These are phyloP conservation scores for Brachionichthys hirsutus DNA, from an alignment of 2,113 vertebrate genomes.

Conservation along the genomic window DNA sequence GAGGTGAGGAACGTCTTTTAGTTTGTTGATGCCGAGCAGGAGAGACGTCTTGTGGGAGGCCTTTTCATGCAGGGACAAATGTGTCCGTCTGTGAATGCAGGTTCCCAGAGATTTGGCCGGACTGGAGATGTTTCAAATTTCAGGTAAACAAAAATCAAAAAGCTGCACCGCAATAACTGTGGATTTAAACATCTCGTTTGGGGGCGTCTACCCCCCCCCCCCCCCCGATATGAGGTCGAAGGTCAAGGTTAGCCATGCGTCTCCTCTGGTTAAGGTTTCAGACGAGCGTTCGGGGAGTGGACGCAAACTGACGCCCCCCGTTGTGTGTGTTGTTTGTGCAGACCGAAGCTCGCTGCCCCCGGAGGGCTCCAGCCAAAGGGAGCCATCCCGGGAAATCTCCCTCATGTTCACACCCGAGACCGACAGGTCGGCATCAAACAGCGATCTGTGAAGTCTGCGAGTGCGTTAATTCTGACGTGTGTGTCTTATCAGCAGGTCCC, in stretches of 20 bases:
- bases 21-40: neutral
- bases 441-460: neutral
- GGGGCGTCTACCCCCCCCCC: too few species aligned
- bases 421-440: slow-evolving; percentile 40
- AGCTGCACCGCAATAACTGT: too few species aligned
- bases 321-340: slow-evolving; percentile 29
- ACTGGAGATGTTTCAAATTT: slow-evolving; percentile 23
- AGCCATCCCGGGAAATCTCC: slow-evolving; percentile 42
- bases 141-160: too few species aligned
- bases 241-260: slow-evolving; percentile 23
- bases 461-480: neutral
- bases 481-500: slow-evolving; percentile 31
- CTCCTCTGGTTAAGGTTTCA: slow-evolving; percentile 29
- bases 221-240: slow-evolving; percentile 15
- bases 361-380: slow-evolving; percentile 44
- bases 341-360: slow-evolving; percentile 22
- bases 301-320: neutral
- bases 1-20: slow-evolving; percentile 37
- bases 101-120: slow-evolving; percentile 33
- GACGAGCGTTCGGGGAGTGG: slow-evolving; percentile 7
- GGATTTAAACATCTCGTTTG: too few species aligned
- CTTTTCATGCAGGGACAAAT: neutral
- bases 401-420: slow-evolving; percentile 26
- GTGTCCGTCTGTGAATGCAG: slow-evolving; percentile 36
- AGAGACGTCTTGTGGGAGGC: neutral